phyloP scores from a whole-genome alignment of 2,888 invertebrate species.

The Pharmacophagus antenor region DNA sequence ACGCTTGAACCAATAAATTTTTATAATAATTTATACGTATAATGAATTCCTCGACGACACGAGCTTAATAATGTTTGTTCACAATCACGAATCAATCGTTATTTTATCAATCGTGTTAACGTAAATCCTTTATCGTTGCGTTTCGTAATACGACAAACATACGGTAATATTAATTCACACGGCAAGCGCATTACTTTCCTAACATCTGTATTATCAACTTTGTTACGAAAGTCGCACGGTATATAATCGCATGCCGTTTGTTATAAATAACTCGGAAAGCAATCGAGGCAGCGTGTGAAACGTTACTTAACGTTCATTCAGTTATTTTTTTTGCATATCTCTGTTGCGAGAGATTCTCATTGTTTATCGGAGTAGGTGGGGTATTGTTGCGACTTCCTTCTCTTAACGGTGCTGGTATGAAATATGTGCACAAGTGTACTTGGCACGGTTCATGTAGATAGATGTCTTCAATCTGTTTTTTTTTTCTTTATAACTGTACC shows the following conservation, averaged over 20 bases:
- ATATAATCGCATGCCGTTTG: slow-evolving; percentile 2
- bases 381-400: neutral
- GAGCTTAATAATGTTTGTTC: neutral
- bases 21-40: no score
- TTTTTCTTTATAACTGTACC: no score
- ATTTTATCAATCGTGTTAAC: slow-evolving; percentile 11
- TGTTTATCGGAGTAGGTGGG: neutral
- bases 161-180: slow-evolving; percentile 11
- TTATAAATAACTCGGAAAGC: neutral
- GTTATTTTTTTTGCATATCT: slow-evolving; percentile 28
- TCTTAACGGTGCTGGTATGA: neutral
- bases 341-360: slow-evolving; percentile 4
- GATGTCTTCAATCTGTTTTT: no score
- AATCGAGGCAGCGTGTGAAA: slow-evolving; percentile 33
- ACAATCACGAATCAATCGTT: neutral
- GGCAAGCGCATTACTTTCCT: neutral
- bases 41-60: neutral
- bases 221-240: neutral
- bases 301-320: slow-evolving; percentile 29
- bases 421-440: neutral
- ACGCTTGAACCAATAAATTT: no score
- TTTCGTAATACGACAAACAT: slow-evolving; percentile 27
- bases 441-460: no score
- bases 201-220: neutral
- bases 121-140: slow-evolving; percentile 17